Evolutionary conservation across 2,888 invertebrate species (phyloP).

Genomic region (Mesorhabditis spiculigera): DNA sequence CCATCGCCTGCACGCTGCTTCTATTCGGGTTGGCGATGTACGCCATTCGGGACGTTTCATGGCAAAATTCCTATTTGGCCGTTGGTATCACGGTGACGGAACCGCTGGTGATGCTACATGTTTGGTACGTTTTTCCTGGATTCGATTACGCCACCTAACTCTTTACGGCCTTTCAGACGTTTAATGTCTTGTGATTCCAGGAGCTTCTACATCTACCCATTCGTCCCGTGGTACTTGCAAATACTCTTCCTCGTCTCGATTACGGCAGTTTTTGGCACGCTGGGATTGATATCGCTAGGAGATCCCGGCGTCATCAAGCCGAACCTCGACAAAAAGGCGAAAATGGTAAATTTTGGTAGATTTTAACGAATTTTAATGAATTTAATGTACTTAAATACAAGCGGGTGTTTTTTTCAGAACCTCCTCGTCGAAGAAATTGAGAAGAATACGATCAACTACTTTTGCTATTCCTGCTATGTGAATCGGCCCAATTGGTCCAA

Average conservation of each 20-base stretch:
- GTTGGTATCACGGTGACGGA: constrained; percentile 34
- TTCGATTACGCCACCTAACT: not conserved
- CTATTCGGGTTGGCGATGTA: constrained; percentile 8
- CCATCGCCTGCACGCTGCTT: constrained; percentile 12
- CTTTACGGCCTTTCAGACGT: not conserved
- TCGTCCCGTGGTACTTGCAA: constrained; percentile 45
- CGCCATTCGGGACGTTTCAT: not conserved
- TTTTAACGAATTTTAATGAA: not conserved
- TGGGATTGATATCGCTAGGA: constrained; percentile 22
- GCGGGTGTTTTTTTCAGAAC: not conserved
- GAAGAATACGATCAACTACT: constrained; percentile 8
- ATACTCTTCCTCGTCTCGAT: constrained; percentile 31
- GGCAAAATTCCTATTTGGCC: constrained; percentile 14
- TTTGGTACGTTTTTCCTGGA: constrained; percentile 22
- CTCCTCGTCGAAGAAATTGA: constrained; percentile 4
- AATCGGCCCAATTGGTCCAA: constrained; percentile 17
- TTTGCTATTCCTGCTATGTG: constrained; percentile 28
- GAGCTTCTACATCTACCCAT: constrained; percentile 33
- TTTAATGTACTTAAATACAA: not conserved
- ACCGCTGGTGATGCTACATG: constrained; percentile 19
- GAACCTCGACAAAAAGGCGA: not conserved
- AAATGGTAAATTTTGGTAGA: not conserved
- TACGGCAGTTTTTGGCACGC: constrained; percentile 18
- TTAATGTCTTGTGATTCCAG: constrained; percentile 18
- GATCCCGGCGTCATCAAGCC: constrained; percentile 31